Evolutionary conservation across 2,888 invertebrate species (phyloP).

Genomic region (Gisinianus flammeolus): DNA sequence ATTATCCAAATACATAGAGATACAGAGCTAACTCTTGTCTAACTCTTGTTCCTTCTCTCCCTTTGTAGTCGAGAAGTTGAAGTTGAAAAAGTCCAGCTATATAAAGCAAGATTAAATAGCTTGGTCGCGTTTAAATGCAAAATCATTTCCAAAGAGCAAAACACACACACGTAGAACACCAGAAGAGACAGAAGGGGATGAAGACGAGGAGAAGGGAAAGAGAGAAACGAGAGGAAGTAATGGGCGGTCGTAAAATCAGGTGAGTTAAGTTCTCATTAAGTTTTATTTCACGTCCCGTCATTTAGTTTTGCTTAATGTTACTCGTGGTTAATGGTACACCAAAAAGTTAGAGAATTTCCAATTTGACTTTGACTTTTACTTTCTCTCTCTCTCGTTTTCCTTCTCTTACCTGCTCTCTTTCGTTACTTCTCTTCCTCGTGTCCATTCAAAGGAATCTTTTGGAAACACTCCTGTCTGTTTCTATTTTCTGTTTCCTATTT

Average conservation of each 20-base stretch:
- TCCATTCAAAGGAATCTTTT: neutral
- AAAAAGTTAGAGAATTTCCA: constrained; percentile 19
- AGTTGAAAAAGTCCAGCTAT: neutral
- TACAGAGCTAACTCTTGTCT: neutral
- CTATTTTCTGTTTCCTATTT: neutral
- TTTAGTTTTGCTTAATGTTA: constrained; percentile 11
- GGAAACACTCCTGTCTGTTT: no score
- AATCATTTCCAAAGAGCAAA: constrained; percentile 16
- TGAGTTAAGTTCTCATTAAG: constrained; percentile 36
- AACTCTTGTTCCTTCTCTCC: neutral
- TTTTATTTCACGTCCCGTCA: constrained; percentile 29
- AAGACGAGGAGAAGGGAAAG: neutral
- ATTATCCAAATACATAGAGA: neutral
- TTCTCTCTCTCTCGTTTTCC: neutral
- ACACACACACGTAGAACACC: neutral
- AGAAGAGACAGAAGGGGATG: neutral
- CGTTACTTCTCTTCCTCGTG: neutral
- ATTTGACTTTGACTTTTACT: constrained; percentile 15
- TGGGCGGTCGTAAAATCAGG: constrained; percentile 36
- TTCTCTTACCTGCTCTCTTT: neutral
- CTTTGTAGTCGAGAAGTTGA: neutral
- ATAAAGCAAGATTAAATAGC: constrained; percentile 9
- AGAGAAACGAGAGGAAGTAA: constrained; percentile 24
- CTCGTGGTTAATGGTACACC: constrained; percentile 14
- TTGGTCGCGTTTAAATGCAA: constrained; percentile 14